A percentile compares a stretch with the other conserved stretches of the same genome.
Evolutionary conservation across 1,140 invertebrate genomes (phyloP).

Genomic region (Pteromalus puparum): DNA sequence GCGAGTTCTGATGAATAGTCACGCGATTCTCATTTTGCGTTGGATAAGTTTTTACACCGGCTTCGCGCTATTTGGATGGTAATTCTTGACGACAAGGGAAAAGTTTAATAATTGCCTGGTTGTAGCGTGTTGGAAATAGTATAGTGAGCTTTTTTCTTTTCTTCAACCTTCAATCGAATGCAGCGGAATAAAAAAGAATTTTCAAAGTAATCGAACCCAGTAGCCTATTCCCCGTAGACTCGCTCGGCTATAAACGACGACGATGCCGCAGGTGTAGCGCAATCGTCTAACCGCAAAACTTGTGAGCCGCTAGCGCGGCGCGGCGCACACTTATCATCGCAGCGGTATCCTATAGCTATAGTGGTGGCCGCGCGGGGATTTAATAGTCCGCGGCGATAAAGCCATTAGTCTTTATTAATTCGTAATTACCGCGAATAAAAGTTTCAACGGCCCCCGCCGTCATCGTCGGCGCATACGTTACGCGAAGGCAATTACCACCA

Average conservation of each 20-base stretch:
- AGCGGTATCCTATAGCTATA: too few relatives aligned
- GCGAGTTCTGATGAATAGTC: constrained; percentile 30
- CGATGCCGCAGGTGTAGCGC: background rate
- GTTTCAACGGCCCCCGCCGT: constrained; percentile 50
- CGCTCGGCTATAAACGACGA: background rate
- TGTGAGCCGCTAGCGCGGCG: constrained; percentile 15
- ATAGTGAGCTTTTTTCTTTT: too few relatives aligned
- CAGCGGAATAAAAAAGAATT: too few relatives aligned
- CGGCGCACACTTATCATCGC: constrained; percentile 33
- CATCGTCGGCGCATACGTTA: background rate
- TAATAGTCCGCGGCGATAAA: constrained; percentile 65
- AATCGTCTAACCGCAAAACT: constrained; percentile 39
- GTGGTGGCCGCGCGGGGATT: constrained; percentile 49
- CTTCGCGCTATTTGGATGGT: background rate
- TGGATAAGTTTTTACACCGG: background rate
- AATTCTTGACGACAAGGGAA: background rate
- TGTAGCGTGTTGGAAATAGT: too few relatives aligned
- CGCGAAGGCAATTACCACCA: background rate
- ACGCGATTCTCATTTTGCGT: background rate
- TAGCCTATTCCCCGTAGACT: background rate
- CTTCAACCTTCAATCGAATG: too few relatives aligned
- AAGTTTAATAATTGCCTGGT: too few relatives aligned
- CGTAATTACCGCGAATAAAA: constrained; percentile 64
- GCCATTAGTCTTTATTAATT: constrained; percentile 70
- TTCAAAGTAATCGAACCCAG: too few relatives aligned